Evolutionary conservation across 2,888 invertebrate genomes (phyloP).

Genomic region (Cephus runcator): DNA sequence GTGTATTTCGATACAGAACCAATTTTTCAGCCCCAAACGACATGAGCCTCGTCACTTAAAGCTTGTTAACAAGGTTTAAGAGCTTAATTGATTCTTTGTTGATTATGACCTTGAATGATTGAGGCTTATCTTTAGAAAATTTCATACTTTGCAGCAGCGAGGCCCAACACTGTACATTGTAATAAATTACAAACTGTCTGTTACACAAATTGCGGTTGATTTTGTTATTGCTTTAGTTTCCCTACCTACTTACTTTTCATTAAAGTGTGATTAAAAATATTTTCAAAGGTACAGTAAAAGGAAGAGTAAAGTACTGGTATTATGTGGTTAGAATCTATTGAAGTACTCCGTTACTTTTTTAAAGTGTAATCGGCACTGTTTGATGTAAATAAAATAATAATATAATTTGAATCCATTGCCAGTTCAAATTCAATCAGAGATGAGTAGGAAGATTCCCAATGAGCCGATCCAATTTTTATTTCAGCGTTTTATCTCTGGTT

Average conservation of each 20-base stretch:
- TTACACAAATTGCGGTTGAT: neutral
- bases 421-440: neutral
- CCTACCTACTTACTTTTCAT: neutral
- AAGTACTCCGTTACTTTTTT: no score
- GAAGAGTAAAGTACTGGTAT: neutral
- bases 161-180: neutral
- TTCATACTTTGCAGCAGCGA: neutral
- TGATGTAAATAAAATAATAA: neutral
- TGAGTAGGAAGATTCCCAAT: no score
- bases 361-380: no score
- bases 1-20: neutral
- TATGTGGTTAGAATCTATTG: no score
- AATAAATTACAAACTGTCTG: neutral
- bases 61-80: neutral
- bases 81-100: neutral
- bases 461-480: no score
- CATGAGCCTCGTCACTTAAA: neutral
- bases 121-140: neutral
- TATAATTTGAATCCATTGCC: neutral
- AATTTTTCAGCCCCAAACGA: neutral
- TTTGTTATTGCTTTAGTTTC: neutral
- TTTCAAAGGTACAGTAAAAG: neutral
- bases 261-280: neutral
- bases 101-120: neutral
- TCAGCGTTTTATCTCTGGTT: no score